These are phyloP conservation scores for Emydura subglobosa DNA, from an alignment of 2,113 vertebrate genomes.

Conservation along the genomic window DNA sequence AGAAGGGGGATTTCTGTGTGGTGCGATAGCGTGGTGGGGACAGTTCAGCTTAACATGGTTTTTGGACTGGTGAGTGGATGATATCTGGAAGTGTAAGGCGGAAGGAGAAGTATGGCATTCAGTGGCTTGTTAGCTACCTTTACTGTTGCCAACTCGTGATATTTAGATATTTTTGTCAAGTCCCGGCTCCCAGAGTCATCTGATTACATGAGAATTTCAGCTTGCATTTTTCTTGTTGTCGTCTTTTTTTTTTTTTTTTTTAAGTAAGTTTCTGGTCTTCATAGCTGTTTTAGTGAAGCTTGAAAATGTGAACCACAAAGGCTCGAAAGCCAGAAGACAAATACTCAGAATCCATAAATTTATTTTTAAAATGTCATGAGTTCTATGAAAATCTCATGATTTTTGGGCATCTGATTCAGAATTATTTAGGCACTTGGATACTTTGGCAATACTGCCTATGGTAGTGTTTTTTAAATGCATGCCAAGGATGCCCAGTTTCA, in stretches of 20 bases:
- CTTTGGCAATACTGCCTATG: not conserved
- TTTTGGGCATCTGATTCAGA: not conserved
- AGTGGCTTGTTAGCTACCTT: not conserved
- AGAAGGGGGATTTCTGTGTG: not conserved
- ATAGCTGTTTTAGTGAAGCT: not conserved
- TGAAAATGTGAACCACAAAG: not conserved
- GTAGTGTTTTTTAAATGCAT: not conserved
- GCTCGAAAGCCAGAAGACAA: not conserved
- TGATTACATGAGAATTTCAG: not conserved
- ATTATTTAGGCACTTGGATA: not conserved
- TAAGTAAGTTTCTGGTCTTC: not conserved
- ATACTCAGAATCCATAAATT: not conserved
- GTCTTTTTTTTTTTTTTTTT: not conserved
- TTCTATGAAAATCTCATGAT: not conserved
- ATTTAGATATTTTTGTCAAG: not conserved
- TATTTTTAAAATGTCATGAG: not conserved
- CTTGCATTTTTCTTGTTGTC: no score
- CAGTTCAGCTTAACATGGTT: not conserved
- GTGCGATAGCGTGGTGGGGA: not conserved
- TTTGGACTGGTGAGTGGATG: not conserved
- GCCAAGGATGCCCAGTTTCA: not conserved
- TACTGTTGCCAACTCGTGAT: not conserved
- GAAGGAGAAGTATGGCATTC: not conserved
- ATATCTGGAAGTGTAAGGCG: not conserved
- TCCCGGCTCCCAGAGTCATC: not conserved